These are phyloP conservation scores for Teleogryllus occipitalis DNA, from an alignment of 1,140 invertebrate genomes.

Conservation along the genomic window DNA sequence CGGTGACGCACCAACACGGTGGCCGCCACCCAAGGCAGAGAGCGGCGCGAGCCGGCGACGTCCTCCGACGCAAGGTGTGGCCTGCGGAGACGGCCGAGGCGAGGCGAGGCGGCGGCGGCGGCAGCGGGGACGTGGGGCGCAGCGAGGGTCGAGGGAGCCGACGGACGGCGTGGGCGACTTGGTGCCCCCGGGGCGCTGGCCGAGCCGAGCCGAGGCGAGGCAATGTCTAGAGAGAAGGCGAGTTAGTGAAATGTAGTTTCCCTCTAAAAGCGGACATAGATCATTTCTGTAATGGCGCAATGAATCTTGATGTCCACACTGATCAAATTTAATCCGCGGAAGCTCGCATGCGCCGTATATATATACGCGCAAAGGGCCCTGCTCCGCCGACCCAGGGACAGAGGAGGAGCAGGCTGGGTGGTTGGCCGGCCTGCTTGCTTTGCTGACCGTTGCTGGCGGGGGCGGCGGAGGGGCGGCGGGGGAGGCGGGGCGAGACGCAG, in stretches of 20 bases:
- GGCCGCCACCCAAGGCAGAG: neutral
- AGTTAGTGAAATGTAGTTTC: conserved; percentile 25
- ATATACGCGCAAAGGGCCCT: conserved; percentile 3
- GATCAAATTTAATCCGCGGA: conserved; percentile 39
- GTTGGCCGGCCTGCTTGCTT: no score
- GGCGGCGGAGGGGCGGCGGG: no score
- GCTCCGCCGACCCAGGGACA: neutral
- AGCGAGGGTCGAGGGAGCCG: neutral
- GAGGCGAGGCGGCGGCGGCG: no score
- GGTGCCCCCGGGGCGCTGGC: no score
- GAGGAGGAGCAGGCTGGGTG: no score
- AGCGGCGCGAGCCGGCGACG: no score
- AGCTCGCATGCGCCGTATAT: conserved; percentile 28
- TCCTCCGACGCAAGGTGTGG: neutral
- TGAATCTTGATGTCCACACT: conserved; percentile 39
- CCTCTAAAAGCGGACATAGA: conserved; percentile 37
- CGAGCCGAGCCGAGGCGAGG: neutral
- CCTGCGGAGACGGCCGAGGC: neutral
- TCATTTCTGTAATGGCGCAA: conserved; percentile 38
- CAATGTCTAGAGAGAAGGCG: conserved; percentile 9
- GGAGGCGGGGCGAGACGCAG: no score
- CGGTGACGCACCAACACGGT: no score
- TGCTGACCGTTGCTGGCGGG: no score
- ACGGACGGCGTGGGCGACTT: neutral
- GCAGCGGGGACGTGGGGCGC: neutral